These are phyloP conservation scores for Ptilodon capucinus DNA, from an alignment of 2,888 invertebrate species.

Conservation along the genomic window DNA sequence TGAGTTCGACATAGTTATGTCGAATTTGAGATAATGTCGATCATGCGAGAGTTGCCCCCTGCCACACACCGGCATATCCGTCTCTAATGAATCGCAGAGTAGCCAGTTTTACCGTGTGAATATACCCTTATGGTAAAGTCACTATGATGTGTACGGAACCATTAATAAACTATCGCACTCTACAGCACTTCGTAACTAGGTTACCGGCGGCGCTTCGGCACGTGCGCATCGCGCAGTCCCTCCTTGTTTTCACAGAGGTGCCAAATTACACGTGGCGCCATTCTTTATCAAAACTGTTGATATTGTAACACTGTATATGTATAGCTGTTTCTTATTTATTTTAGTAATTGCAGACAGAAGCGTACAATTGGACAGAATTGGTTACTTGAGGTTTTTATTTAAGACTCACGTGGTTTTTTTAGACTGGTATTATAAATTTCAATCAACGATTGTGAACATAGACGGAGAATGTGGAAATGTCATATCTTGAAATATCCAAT, in stretches of 20 bases:
- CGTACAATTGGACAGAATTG: not conserved
- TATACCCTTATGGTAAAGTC: too few species aligned
- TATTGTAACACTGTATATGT: not conserved
- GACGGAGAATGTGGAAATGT: too few species aligned
- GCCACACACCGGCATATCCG: too few species aligned
- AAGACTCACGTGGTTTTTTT: not conserved
- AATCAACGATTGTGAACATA: too few species aligned
- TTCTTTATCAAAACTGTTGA: not conserved
- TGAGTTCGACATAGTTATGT: too few species aligned
- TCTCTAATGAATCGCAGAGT: too few species aligned
- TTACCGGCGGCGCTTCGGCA: too few species aligned
- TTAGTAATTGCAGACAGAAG: not conserved
- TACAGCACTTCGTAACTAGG: not conserved
- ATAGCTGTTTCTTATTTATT: not conserved
- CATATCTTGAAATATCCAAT: too few species aligned
- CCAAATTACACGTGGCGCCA: not conserved
- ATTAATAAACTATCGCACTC: not conserved
- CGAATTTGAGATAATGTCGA: too few species aligned
- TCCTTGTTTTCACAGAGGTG: not conserved
- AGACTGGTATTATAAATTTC: not conserved
- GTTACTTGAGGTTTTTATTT: not conserved
- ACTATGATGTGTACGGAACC: too few species aligned
- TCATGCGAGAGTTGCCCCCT: too few species aligned
- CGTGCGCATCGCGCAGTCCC: not conserved
- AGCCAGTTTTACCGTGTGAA: too few species aligned